Evolutionary conservation across 2,888 invertebrate species (phyloP), one percentile per base, ranked within the genome.

Genomic region (Eristalis intricaria): DNA sequence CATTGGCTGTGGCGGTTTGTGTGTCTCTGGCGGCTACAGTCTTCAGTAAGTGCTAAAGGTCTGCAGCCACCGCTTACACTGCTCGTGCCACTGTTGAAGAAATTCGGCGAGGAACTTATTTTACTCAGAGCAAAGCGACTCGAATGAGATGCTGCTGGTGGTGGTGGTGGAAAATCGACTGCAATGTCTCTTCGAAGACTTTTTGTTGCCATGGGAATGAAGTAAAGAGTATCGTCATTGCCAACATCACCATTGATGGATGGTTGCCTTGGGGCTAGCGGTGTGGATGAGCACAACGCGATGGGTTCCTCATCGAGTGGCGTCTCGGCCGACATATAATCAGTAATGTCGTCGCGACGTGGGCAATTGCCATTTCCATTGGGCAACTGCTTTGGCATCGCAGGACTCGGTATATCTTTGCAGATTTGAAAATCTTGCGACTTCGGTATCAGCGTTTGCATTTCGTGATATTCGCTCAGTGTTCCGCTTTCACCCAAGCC

Each of bases 371-470:
- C 91, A 85, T 89, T 90, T 22, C 90, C 90, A 89, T 91, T 92
- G 40, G 92, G 91, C 76, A 92, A 29, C 50, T 90, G 83, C n/a
- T 82, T 76, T 29, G 71, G 89, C 1, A 64, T 65, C 23, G 66
- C 15, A 1, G 91, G 91, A 0, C 90, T 91, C 84, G 92, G 90
- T 64, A 91, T 91, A 76, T 90, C 91, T 10, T 90, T 74, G 87
- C 90, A 74, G 79, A 91, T 73, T 70, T 91, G 91, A 68, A 91
- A 90, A 75, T 91, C 90, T 1, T 84, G 88, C 0, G 91, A 90
- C 60, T 91, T 91, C 2, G 93, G 92, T 82, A 93, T 93, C 7
- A 93, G 89, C 1, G 93, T 93, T 89, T 93, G 93, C 93, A 93
- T 93, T 90, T 93, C 93, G 79, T 93, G 92, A 35, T 91, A 91